A percentile compares a stretch with the other conserved stretches of the same genome.
phyloP scores from a whole-genome alignment of 2,113 vertebrate species.

The Hemiscyllium ocellatum region DNA sequence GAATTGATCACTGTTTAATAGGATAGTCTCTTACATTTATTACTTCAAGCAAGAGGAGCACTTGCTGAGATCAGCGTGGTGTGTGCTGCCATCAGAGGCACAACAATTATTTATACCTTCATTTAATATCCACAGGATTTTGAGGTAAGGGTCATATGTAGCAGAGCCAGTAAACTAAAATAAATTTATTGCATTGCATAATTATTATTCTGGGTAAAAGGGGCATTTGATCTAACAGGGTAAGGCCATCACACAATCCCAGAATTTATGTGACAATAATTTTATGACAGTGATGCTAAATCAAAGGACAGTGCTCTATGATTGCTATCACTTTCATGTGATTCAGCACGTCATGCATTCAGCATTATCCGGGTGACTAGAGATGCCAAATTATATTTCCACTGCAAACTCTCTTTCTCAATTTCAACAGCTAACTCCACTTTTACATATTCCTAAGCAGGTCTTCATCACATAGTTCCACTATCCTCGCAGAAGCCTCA shows the following conservation, averaged over 20 bases:
- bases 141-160: not conserved
- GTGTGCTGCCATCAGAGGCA: not conserved
- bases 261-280: not conserved
- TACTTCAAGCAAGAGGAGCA: conserved; percentile 50
- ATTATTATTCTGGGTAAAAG: not conserved
- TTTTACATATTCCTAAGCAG: not conserved
- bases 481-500: not conserved
- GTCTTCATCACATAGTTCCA: not conserved
- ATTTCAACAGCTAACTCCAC: not conserved
- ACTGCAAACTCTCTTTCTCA: not conserved
- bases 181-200: not conserved
- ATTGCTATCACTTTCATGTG: not conserved
- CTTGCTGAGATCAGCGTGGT: conserved; percentile 30
- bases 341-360: not conserved
- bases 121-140: not conserved
- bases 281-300: not conserved
- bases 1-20: conserved; percentile 66
- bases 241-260: not conserved
- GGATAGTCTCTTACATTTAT: conserved; percentile 53
- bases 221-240: not conserved
- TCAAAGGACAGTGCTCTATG: not conserved
- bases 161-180: not conserved
- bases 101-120: conserved; percentile 23
- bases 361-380: not conserved
- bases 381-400: not conserved